phyloP scores from a whole-genome alignment of 2,113 vertebrate genomes.

The Ctenomys sociabilis region DNA sequence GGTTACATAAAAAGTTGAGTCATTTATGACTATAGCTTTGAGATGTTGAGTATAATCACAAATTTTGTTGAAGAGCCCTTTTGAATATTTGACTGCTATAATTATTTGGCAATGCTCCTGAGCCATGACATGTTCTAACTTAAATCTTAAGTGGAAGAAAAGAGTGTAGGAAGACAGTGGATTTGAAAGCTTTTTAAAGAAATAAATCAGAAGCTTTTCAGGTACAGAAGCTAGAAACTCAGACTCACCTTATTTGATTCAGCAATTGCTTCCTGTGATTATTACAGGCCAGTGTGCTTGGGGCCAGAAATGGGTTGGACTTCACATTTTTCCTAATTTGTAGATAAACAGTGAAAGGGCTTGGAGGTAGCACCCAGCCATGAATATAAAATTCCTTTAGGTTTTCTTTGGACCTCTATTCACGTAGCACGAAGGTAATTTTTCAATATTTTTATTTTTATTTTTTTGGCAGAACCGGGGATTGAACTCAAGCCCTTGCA shows the following conservation, averaged over 20 bases:
- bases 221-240: slow-evolving; percentile 24
- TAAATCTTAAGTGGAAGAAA: slow-evolving; percentile 25
- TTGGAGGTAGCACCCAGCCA: background rate
- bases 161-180: background rate
- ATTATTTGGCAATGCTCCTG: slow-evolving; percentile 23
- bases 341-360: background rate
- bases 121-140: background rate
- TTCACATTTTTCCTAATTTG: background rate
- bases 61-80: slow-evolving; percentile 19
- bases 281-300: background rate
- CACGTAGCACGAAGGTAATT: background rate
- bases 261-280: background rate
- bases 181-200: background rate
- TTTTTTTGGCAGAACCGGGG: no score
- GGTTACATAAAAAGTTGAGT: slow-evolving; percentile 40
- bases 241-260: background rate
- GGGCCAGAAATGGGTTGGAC: background rate
- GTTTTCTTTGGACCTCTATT: background rate
- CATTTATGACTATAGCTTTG: background rate
- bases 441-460: no score
- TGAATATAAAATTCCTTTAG: background rate
- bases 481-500: no score
- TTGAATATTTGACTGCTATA: slow-evolving; percentile 40
- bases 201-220: background rate
- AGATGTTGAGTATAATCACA: background rate